Base-by-base conservation (phyloP, 2,113 vertebrate genomes). In the Sturnus vulgaris region DNA sequence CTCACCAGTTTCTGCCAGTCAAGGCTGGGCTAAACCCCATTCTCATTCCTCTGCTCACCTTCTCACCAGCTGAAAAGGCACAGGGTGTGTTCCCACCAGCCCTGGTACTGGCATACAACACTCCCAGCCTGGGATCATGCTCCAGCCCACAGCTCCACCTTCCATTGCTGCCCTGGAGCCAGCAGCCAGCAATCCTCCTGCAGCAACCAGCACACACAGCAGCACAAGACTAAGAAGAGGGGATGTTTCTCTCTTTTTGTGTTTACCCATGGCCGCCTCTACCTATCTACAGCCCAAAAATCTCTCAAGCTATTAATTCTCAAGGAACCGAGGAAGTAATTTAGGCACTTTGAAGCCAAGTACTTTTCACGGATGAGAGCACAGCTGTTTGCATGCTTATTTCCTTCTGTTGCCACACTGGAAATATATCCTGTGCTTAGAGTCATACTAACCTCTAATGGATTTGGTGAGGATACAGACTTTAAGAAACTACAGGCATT, bases 61-160 rank as follows among this genome's bases (percentile, higher is more conserved):
- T 50, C 73, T 44, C 21, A 50, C 4, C 4, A 4, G 28, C 35
- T 73, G 63, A 11, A 65, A 60, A 68, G 3, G 10, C 53, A 7
- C 57, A 27, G 15, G 25, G 9, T 23, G 11, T 2, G 0, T 22
- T 50, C 27, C 52, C 27, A 6, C n/a, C 15, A 7, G 10, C 17
- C 37, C 37, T 3, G 1, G 24, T 8, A n/a, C 11, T 1, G 1
- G 50, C 2, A 7, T 13, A 6, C 0, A 0, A 2, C 1, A 14
- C 27, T 35, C 9, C 21, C 33, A 42, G 49, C 11, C 8, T 0
- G 0, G 37, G 27, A 53, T 24, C 0, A 0, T 13, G 42, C 18
- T n/a, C 25, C 35, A 72, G 50, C 2, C 44, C 2, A 3, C 12
- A 13, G 9, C 25, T 57, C 39, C 60, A 46, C 3, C 46, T 68